Evolutionary conservation across 2,888 invertebrate genomes (phyloP), one percentile per base, ranked within the genome.

Genomic region (Cheilosia soror): DNA sequence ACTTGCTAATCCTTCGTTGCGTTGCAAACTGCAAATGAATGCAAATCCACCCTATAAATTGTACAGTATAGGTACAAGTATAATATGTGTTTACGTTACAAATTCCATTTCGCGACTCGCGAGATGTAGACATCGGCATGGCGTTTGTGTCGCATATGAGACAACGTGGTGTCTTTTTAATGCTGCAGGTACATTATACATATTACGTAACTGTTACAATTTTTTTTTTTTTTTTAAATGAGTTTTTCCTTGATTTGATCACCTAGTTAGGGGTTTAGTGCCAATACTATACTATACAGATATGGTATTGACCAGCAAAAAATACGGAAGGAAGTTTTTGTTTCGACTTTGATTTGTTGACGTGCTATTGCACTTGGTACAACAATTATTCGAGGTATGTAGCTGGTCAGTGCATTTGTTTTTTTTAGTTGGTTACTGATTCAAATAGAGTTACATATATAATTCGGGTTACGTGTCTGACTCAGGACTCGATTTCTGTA

Each of bases 311-410:
- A 27, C 49, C 37, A 42, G 37, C 27, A 63, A 68, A n/a, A 63
- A 25, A 78, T 69, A 73, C 78, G 83, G 83, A 83, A 83, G 83
- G 68, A 83, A 83, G 57, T 13, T 40, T 13, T 55, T 5, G n/a
- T 49, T 49, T 60, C 62, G 47, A n/a, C 47, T 47, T 62, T 71
- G 62, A 60, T 31, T 58, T 33, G 62, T 62, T 71, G 44, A 76
- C 71, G 65, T 60, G 53, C 47, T 53, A 25, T 73, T 63, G 55
- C 37, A 33, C 33, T 73, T 55, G 47, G 33, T 73, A 53, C 49
- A 78, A 68, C 66, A 68, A 69, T 72, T 63, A 60, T 42, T 29
- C 31, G 31, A 55, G n/a, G n/a, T 57, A n/a, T n/a, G n/a, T n/a
- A n/a, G n/a, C n/a, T n/a, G n/a, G 20, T 20, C 20, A 20, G 20